A percentile compares a stretch with the other conserved stretches of the same genome.
phyloP scores from a whole-genome alignment of 1,140 invertebrate species.

The Palaemon carinicauda region DNA sequence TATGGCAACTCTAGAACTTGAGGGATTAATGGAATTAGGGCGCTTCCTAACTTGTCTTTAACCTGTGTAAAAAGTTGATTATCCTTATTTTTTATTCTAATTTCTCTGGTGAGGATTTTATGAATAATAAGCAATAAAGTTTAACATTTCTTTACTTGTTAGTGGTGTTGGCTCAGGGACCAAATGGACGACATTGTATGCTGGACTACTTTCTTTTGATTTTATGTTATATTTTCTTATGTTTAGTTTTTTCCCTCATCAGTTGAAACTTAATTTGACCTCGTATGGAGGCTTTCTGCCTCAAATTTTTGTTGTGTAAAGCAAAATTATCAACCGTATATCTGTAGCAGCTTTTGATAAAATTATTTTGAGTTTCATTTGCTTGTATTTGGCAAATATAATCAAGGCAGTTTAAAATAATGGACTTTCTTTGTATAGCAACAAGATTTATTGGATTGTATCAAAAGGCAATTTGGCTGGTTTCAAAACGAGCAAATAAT shows the following conservation, averaged over 20 bases:
- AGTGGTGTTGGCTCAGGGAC: constrained; percentile 52
- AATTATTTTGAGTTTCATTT: not conserved
- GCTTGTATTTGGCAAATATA: not conserved
- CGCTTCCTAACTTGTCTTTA: constrained; percentile 22
- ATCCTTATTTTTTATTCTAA: not conserved
- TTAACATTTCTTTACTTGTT: not conserved
- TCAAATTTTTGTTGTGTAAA: too few relatives aligned
- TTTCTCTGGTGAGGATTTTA: not conserved
- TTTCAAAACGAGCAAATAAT: not conserved
- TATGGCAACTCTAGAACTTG: not conserved
- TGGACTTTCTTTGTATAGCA: not conserved
- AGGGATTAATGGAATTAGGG: not conserved
- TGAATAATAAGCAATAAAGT: not conserved
- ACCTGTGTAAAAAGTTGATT: too few relatives aligned
- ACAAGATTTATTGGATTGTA: not conserved
- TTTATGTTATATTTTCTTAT: not conserved
- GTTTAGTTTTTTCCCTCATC: not conserved
- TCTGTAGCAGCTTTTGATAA: too few relatives aligned
- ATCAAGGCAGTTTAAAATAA: not conserved
- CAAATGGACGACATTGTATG: constrained; percentile 43
- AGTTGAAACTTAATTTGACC: not conserved
- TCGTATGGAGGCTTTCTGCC: too few relatives aligned
- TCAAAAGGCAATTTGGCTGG: not conserved
- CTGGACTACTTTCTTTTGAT: constrained; percentile 26
- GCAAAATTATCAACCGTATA: too few relatives aligned